These are phyloP conservation scores for Tenthredo amoena DNA, from an alignment of 2,888 invertebrate genomes.

Conservation along the genomic window DNA sequence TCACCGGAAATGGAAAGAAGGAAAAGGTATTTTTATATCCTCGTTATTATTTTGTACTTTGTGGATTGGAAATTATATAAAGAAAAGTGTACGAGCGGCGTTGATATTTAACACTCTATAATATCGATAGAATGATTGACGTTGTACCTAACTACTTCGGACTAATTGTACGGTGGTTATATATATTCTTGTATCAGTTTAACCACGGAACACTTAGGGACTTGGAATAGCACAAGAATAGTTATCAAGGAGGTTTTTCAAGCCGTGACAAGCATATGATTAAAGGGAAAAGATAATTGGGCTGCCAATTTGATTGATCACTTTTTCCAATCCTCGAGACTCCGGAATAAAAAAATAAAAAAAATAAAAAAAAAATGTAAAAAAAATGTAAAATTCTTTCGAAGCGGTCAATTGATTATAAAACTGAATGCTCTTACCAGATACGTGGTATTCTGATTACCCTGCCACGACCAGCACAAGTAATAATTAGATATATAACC, in stretches of 20 bases:
- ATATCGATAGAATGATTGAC: neutral
- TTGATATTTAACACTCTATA: neutral
- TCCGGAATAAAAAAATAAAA: neutral
- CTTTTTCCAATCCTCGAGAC: neutral
- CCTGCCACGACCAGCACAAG: neutral
- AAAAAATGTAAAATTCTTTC: neutral
- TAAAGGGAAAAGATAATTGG: neutral
- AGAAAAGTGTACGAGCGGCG: no score
- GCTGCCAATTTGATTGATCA: neutral
- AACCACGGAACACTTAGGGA: neutral
- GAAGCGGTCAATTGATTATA: neutral
- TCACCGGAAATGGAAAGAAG: conserved; percentile 12
- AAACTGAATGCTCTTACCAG: neutral
- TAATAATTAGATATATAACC: neutral
- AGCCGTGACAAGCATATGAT: neutral
- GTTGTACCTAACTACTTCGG: neutral
- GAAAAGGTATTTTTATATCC: neutral
- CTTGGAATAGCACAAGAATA: neutral
- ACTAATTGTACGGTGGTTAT: neutral
- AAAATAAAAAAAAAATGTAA: neutral
- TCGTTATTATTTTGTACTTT: neutral
- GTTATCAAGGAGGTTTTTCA: neutral
- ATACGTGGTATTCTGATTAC: conserved; percentile 2
- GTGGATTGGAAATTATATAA: neutral
- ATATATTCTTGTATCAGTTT: neutral